These are phyloP conservation scores for Bovichtus diacanthus DNA, from an alignment of 2,797 vertebrate species.

Conservation along the genomic window DNA sequence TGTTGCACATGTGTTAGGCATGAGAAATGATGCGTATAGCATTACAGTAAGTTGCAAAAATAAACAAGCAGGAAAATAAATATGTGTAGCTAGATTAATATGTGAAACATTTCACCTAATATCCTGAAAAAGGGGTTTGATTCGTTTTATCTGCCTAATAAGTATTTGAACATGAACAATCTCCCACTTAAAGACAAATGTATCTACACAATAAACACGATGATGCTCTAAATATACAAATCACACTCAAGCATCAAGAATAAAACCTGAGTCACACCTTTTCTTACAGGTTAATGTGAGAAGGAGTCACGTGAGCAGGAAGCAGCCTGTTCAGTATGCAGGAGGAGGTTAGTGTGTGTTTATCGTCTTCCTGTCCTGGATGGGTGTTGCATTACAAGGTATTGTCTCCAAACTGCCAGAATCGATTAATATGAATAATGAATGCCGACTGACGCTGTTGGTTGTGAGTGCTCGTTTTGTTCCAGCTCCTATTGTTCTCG, in stretches of 20 bases:
- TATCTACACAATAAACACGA: not conserved
- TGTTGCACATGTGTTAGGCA: constrained; percentile 2
- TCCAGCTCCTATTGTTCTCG: constrained; percentile 57
- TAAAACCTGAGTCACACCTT: constrained; percentile 8
- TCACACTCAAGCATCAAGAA: constrained; percentile 19
- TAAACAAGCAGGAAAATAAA: not conserved
- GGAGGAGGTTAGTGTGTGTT: constrained; percentile 61
- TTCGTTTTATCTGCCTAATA: not conserved
- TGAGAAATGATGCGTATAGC: not conserved
- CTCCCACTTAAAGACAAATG: not conserved
- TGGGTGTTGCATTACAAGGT: constrained; percentile 83
- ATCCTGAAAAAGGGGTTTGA: not conserved
- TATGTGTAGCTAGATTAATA: not conserved
- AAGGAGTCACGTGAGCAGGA: constrained; percentile 37
- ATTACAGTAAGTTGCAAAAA: not conserved
- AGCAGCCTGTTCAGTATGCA: constrained; percentile 49
- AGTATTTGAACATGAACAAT: not conserved
- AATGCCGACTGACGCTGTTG: constrained; percentile 67
- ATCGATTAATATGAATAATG: constrained; percentile 90
- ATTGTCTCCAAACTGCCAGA: constrained; percentile 83
- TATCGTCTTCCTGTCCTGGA: constrained; percentile 67
- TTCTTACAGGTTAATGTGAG: constrained; percentile 39
- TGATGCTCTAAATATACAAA: not conserved
- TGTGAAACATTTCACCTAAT: not conserved
- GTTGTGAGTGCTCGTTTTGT: constrained; percentile 69